phyloP scores from a whole-genome alignment of 2,888 invertebrate genomes.

The Shargacucullia verbasci region DNA sequence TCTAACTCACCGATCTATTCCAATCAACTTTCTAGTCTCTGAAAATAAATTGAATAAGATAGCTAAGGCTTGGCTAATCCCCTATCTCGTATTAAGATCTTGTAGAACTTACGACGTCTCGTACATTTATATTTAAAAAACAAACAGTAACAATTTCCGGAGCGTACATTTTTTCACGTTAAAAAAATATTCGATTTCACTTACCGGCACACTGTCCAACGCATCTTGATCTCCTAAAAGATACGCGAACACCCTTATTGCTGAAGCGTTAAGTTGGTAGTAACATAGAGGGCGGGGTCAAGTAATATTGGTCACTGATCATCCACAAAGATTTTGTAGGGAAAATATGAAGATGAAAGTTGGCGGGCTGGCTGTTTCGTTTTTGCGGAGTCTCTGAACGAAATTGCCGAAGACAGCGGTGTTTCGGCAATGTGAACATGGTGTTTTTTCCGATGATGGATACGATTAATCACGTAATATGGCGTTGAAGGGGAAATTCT shows the following conservation, averaged over 20 bases:
- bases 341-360: constrained; percentile 72
- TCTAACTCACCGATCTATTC: too few relatives aligned
- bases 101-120: constrained; percentile 10
- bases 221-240: constrained; percentile 5
- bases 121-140: constrained; percentile 46
- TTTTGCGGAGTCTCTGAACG: constrained; percentile 61
- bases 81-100: constrained; percentile 10
- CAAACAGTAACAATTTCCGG: constrained; percentile 40
- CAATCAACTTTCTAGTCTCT: too few relatives aligned
- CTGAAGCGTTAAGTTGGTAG: background rate
- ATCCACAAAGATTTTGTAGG: constrained; percentile 61
- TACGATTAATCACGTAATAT: constrained; percentile 61
- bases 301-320: constrained; percentile 49
- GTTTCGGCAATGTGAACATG: constrained; percentile 48
- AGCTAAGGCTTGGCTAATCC: constrained; percentile 6
- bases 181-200: constrained; percentile 67
- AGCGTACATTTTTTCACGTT: constrained; percentile 47
- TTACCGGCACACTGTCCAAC: constrained; percentile 48
- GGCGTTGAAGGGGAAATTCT: constrained; percentile 52
- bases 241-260: background rate
- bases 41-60: too few relatives aligned
- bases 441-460: constrained; percentile 58
- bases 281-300: constrained; percentile 5
- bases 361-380: constrained; percentile 63
- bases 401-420: constrained; percentile 63